Evolutionary conservation across 2,113 vertebrate genomes (phyloP), one percentile per base, ranked within the genome.

Genomic region (Xiphias gladius): DNA sequence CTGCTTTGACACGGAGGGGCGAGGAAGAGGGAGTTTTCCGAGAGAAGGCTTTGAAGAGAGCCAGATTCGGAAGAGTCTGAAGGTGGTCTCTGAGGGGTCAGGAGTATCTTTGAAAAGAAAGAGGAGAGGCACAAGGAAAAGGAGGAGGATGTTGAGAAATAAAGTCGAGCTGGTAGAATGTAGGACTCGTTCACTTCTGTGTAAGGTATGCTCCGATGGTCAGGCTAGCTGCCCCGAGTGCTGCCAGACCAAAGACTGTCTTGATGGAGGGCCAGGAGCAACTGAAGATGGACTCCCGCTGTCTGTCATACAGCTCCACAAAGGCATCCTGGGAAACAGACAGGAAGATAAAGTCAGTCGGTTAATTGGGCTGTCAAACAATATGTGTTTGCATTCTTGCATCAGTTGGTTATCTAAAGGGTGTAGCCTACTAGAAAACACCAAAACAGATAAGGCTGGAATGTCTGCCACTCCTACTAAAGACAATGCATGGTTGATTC

Each of bases 211-310:
- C 97, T 52, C 97, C 98, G 90, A 99, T 95, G 86, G 97, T 99
- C 94, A 99, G 95, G 94, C 98, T 98, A 4, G 97, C 98, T 2
- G 97, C 98, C 59, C 98, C 98, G 70, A 99, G 96, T 48, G 98
- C 96, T 59, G 97, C 97, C 93, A 99, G 93, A 48, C 97, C 97
- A 74, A 99, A 96, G 83, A 99, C 96, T 0, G 97, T 98, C 95
- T 98, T 97, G 92, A 99, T 95, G 88, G 97, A 98, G 30, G 98
- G 96, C 98, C 98, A 99, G 73, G 97, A 97, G 93, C 97, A 96
- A 52, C 96, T 96, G 50, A 97, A 96, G 88, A 97, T 90, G 12
- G 97, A 97, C 65, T 97, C 95, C 93, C 96, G 94, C 82, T 94
- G 96, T 83, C 95, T 95, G 82, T 97, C 96, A 0, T 99, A 99